Conservation (phyloP, 1,140 invertebrate genomes). For the Helicoverpa armigera region DNA sequence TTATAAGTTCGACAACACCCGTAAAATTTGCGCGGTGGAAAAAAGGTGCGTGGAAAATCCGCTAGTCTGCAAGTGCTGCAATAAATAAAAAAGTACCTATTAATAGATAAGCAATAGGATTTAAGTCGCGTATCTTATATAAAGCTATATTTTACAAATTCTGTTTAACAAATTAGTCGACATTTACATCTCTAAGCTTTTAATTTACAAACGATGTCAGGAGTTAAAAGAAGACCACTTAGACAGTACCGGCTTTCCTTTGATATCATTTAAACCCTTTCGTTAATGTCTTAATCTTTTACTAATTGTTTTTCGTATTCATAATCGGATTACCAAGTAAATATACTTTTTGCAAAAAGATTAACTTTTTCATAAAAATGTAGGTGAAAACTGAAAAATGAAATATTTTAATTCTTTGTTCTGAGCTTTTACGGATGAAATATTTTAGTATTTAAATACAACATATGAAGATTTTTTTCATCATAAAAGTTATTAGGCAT, state of each 20-base stretch:
- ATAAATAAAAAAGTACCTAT: too few species aligned
- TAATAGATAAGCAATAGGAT: too few species aligned
- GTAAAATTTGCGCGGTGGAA: too few species aligned
- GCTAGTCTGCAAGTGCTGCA: too few species aligned
- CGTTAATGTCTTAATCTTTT: conserved; percentile 3
- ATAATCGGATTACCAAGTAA: conserved; percentile 8
- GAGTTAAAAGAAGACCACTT: conserved; percentile 14
- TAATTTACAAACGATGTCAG: not conserved
- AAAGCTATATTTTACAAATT: too few species aligned
- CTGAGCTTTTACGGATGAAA: too few species aligned
- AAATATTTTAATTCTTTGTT: not conserved
- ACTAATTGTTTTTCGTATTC: conserved; percentile 3
- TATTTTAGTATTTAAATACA: too few species aligned
- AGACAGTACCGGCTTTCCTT: not conserved
- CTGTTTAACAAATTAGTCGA: not conserved
- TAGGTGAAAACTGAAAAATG: not conserved
- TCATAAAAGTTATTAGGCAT: too few species aligned
- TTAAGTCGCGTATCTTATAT: too few species aligned
- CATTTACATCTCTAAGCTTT: not conserved
- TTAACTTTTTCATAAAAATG: not conserved
- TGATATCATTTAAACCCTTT: not conserved
- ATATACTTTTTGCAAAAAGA: not conserved
- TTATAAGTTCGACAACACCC: too few species aligned
- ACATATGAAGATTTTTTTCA: too few species aligned
- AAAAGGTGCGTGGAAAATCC: too few species aligned